Percentiles rank a stretch among this genome's conserved stretches.
Conservation (phyloP, 2,113 vertebrate species). For the Emberiza fucata region DNA sequence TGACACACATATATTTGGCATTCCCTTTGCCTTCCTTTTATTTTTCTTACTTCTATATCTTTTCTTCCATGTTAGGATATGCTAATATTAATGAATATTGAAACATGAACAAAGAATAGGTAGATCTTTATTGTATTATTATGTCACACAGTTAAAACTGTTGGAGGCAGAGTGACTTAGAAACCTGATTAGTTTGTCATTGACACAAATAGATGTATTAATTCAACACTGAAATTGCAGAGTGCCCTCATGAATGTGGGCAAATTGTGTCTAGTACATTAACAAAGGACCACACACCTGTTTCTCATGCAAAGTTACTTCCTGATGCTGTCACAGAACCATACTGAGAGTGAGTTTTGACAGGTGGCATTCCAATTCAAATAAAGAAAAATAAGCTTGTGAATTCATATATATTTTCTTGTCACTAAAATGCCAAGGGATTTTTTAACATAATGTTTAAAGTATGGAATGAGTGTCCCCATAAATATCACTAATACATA, state of each 20-base stretch:
- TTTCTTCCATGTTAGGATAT: not conserved
- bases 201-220: conserved; percentile 37
- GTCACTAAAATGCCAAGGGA: conserved; percentile 37
- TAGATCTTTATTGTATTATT: not conserved
- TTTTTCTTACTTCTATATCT: not conserved
- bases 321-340: conserved; percentile 30
- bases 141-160: not conserved
- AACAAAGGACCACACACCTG: conserved; percentile 42
- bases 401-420: conserved; percentile 58
- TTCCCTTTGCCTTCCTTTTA: not conserved
- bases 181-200: conserved; percentile 53
- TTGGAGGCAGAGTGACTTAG: not conserved
- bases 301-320: conserved; percentile 41
- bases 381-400: conserved; percentile 62
- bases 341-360: conserved; percentile 52
- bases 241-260: conserved; percentile 52
- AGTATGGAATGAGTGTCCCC: conserved; percentile 40
- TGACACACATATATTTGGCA: not conserved
- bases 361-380: conserved; percentile 72
- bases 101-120: not conserved
- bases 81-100: not conserved
- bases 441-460: conserved; percentile 48
- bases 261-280: conserved; percentile 53
- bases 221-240: conserved; percentile 26
- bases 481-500: conserved; percentile 52